Evolutionary conservation across 2,888 invertebrate species (phyloP).

Genomic region (Nemapogon koenigi): DNA sequence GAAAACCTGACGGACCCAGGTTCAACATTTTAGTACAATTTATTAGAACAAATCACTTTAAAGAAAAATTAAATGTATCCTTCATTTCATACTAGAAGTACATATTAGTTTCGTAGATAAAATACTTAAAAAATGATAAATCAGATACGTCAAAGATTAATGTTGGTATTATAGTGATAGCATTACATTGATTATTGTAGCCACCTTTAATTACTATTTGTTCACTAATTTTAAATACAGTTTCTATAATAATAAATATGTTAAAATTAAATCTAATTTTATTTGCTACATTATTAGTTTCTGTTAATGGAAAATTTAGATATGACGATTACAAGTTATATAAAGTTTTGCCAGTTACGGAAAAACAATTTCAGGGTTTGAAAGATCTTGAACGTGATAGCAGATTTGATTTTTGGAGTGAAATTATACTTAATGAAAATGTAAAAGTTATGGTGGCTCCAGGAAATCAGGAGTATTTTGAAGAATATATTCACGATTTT

Average conservation of each 20-base stretch:
- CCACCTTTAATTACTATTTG: too few species aligned
- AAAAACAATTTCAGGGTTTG: constrained; percentile 49
- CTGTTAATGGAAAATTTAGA: constrained; percentile 22
- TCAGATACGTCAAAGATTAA: too few species aligned
- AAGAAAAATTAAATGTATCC: too few species aligned
- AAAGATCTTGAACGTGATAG: constrained; percentile 39
- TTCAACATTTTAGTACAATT: too few species aligned
- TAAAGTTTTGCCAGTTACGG: constrained; percentile 52
- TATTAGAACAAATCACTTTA: too few species aligned
- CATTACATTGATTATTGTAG: too few species aligned
- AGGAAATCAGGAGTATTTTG: constrained; percentile 24
- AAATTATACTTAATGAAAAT: constrained; percentile 31
- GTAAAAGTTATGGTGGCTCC: constrained; percentile 36
- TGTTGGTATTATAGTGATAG: too few species aligned
- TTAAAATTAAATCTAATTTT: constrained; percentile 12
- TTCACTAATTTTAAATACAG: too few species aligned
- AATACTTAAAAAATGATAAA: too few species aligned
- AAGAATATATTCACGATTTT: constrained; percentile 18
- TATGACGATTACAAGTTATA: constrained; percentile 68
- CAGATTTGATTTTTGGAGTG: constrained; percentile 42
- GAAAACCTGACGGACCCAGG: too few species aligned
- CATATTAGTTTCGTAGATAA: too few species aligned
- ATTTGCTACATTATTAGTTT: constrained; percentile 19
- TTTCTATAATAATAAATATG: background rate
- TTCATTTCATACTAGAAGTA: too few species aligned